phyloP scores from a whole-genome alignment of 2,113 vertebrate genomes.

The human region DNA sequence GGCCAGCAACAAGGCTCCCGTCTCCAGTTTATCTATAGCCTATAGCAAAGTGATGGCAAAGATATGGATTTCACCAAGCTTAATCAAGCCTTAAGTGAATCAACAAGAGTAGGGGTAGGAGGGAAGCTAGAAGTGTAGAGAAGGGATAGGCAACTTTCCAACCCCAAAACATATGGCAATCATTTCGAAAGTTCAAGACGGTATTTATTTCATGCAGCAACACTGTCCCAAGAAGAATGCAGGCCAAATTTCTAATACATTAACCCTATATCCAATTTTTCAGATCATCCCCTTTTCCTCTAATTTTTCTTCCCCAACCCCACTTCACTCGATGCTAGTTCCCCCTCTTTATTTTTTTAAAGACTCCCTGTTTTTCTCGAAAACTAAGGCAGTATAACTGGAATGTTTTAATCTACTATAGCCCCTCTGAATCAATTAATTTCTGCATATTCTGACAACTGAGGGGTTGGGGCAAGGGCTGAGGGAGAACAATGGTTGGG shows the following conservation, averaged over 20 bases:
- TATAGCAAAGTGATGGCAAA: conserved; percentile 71
- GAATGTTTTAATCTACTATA: conserved; percentile 82
- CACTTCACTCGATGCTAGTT: not conserved
- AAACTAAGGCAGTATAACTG: conserved; percentile 77
- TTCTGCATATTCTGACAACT: conserved; percentile 61
- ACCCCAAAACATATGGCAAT: conserved; percentile 77
- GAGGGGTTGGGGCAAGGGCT: not conserved
- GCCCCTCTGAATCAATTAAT: conserved; percentile 74
- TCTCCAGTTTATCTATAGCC: conserved; percentile 45
- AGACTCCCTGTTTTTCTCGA: conserved; percentile 71
- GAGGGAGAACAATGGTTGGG: not conserved
- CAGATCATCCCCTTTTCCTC: conserved; percentile 65
- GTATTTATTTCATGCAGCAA: conserved; percentile 66
- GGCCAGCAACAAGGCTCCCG: not conserved
- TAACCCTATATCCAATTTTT: conserved; percentile 50
- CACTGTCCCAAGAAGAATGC: conserved; percentile 49
- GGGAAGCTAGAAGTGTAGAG: not conserved
- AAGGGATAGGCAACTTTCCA: conserved; percentile 71
- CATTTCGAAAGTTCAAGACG: conserved; percentile 69
- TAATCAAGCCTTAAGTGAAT: conserved; percentile 76
- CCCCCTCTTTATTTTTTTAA: conserved; percentile 49
- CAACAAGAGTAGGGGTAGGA: conserved; percentile 49
- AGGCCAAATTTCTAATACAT: conserved; percentile 56
- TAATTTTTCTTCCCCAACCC: conserved; percentile 57
- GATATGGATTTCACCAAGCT: conserved; percentile 76